Percentiles rank a stretch among this genome's conserved stretches.
Evolutionary conservation across 2,888 invertebrate genomes (phyloP).

Genomic region (Diachrysia chrysitis): DNA sequence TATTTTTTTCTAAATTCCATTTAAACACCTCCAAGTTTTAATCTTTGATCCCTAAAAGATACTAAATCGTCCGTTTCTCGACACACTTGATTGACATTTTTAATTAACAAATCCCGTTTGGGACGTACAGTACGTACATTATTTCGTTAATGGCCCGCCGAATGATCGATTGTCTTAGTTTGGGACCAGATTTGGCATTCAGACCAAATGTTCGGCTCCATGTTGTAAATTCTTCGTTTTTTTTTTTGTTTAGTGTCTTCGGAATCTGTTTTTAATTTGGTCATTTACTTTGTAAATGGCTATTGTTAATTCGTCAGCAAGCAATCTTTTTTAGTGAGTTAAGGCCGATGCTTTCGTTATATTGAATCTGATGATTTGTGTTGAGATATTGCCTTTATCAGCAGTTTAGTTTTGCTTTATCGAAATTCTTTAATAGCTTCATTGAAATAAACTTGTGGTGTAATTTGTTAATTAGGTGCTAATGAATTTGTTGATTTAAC

Average conservation of each 20-base stretch:
- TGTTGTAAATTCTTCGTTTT: constrained; percentile 40
- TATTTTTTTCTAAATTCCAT: not conserved
- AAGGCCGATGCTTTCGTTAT: not conserved
- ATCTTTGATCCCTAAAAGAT: constrained; percentile 67
- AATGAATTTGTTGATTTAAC: too few relatives aligned
- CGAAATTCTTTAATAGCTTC: not conserved
- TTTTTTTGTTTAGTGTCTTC: constrained; percentile 10
- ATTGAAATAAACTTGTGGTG: not conserved
- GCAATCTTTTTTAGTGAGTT: not conserved
- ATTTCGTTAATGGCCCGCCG: constrained; percentile 59
- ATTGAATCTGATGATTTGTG: not conserved
- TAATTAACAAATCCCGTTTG: constrained; percentile 79
- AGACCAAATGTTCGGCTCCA: constrained; percentile 25
- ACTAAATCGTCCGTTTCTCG: constrained; percentile 67
- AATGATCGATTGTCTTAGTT: constrained; percentile 70
- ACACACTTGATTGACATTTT: constrained; percentile 81
- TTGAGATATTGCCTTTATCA: not conserved
- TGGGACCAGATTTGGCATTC: constrained; percentile 51
- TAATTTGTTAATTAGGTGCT: too few relatives aligned
- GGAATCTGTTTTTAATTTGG: constrained; percentile 19
- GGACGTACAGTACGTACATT: constrained; percentile 56
- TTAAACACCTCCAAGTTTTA: constrained; percentile 26
- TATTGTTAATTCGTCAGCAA: not conserved
- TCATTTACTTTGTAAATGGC: constrained; percentile 4
- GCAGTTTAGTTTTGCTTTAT: not conserved